Evolutionary conservation across 2,888 invertebrate genomes (phyloP).

Genomic region (Polyommatus iphigenia): DNA sequence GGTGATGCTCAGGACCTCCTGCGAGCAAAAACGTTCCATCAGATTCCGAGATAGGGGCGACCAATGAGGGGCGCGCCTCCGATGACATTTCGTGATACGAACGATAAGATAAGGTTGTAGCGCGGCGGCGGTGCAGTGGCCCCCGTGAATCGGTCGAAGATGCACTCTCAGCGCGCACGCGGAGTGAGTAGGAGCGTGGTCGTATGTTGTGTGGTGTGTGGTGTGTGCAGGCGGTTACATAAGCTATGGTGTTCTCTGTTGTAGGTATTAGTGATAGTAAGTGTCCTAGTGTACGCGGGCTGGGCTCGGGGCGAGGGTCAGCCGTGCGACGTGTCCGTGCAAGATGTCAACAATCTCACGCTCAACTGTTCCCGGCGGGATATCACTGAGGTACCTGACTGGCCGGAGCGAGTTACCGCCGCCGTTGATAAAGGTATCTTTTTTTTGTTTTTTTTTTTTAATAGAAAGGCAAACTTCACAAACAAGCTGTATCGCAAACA

Average conservation of each 20-base stretch:
- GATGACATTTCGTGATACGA: conserved; percentile 61
- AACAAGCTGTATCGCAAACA: neutral
- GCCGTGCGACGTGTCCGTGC: conserved; percentile 60
- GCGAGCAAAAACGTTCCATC: conserved; percentile 65
- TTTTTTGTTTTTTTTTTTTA: neutral
- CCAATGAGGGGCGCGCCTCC: conserved; percentile 64
- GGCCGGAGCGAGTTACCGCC: conserved; percentile 62
- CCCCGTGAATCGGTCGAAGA: conserved; percentile 64
- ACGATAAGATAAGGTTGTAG: conserved; percentile 73
- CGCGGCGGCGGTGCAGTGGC: conserved; percentile 64
- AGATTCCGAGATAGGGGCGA: conserved; percentile 61
- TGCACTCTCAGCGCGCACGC: conserved; percentile 56
- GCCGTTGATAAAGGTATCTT: conserved; percentile 60
- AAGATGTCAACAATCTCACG: conserved; percentile 61
- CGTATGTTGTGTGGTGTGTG: conserved; percentile 37
- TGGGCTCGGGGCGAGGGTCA: conserved; percentile 50
- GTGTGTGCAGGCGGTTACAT: conserved; percentile 48
- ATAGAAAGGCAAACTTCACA: no score
- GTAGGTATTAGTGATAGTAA: conserved; percentile 72
- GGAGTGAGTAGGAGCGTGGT: conserved; percentile 58
- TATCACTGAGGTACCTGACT: conserved; percentile 57
- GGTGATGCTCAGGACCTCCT: conserved; percentile 81
- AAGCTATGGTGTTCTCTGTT: conserved; percentile 68
- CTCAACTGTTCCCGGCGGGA: conserved; percentile 69
- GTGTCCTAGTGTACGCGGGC: conserved; percentile 61